A percentile compares a stretch with the other conserved stretches of the same genome.
phyloP scores from a whole-genome alignment of 1,140 invertebrate species.

The Diorhabda sublineata region DNA sequence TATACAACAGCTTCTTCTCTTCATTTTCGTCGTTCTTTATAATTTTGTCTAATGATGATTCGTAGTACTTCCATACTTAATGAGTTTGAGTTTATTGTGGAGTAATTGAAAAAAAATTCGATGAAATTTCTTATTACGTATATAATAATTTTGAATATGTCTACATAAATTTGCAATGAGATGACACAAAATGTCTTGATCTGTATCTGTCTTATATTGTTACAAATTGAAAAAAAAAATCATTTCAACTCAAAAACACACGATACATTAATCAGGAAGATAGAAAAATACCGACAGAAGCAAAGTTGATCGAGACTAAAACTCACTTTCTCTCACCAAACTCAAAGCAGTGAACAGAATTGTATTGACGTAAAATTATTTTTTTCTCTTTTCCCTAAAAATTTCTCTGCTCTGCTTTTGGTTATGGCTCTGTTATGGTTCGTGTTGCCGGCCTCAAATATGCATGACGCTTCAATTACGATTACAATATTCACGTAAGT shows the following conservation, averaged over 20 bases:
- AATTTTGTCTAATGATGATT: too few species aligned
- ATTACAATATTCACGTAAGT: slow-evolving; percentile 68
- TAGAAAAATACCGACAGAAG: slow-evolving; percentile 36
- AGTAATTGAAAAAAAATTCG: too few species aligned
- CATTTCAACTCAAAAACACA: neutral
- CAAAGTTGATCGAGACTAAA: slow-evolving; percentile 41
- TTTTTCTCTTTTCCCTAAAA: slow-evolving; percentile 66
- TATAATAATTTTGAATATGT: too few species aligned
- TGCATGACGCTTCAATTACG: slow-evolving; percentile 66
- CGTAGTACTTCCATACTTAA: too few species aligned
- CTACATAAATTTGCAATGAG: too few species aligned
- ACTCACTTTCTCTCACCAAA: slow-evolving; percentile 28
- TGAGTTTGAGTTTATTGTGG: too few species aligned
- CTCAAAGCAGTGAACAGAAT: slow-evolving; percentile 39
- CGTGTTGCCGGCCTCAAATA: slow-evolving; percentile 63
- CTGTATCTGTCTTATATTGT: too few species aligned
- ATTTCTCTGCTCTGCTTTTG: slow-evolving; percentile 70
- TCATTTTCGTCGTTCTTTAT: too few species aligned
- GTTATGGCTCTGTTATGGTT: slow-evolving; percentile 64
- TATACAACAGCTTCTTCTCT: too few species aligned
- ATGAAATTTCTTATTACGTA: too few species aligned
- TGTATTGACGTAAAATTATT: slow-evolving; percentile 52
- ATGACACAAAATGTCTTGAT: too few species aligned
- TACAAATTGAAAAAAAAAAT: neutral
- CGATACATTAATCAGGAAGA: slow-evolving; percentile 5